Evolutionary conservation across 2,888 invertebrate species (phyloP), one percentile per base, ranked within the genome.

Genomic region (Rhamnusium bicolor): DNA sequence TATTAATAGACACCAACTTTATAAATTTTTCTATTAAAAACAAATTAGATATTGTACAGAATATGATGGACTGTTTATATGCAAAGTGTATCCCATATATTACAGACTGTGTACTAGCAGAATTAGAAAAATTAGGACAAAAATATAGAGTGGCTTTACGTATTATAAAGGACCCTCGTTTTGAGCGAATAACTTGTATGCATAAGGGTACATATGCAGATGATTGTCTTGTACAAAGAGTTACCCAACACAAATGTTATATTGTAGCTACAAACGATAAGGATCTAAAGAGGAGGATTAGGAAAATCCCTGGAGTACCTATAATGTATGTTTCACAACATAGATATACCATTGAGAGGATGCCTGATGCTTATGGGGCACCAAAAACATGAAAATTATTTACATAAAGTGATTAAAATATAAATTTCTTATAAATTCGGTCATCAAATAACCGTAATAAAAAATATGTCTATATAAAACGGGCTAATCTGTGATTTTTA

Each of bases 191-290:
- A 51, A 92, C 95, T 32, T 99, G 99, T 87, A 89, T 96, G 85
- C 99, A 99, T 87, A 98, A 97, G 88, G 99, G 99, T 19, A 98
- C 98, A 0, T 99, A 99, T 90, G 99, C 99, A 74, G 99, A 99
- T 89, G 99, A 99, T 88, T 99, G 99, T 87, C 90, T 99, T 69
- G 96, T 99, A 0, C 96, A 99, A 85, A 91, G 99, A 83, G 95
- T 99, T 0, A 97, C 94, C 2, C 97, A 99, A 91, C 98, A 99
- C 88, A 99, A 99, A 87, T 99, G 99, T 90, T 99, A 98, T 87
- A 99, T 99, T 84, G 98, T 99, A 32, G 99, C 98, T 0, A 99
- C 99, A 12, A 99, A 98, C 90, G 99, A 99, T 88, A 98, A 96
- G 88, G 99, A 99, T 87, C 90, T 99, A 74, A 98, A 98, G 87